Evolutionary conservation across 2,797 vertebrate species (phyloP).

Genomic region (Takifugu rubripes): DNA sequence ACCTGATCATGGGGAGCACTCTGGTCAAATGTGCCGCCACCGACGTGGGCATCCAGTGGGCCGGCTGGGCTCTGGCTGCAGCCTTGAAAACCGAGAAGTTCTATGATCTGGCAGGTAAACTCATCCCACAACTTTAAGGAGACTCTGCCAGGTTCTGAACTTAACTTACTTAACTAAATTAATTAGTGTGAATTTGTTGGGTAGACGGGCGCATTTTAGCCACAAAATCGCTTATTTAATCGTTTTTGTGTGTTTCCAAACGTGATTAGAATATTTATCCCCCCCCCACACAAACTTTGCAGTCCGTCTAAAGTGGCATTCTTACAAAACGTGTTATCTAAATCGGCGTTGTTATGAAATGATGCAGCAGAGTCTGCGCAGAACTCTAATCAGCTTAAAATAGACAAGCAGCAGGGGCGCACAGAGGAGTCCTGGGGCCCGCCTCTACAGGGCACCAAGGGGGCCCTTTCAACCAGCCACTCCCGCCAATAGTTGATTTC

Average conservation of each 20-base stretch:
- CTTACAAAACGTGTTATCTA: conserved; percentile 62
- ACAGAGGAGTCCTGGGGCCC: background rate
- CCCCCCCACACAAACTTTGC: no score
- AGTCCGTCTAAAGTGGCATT: background rate
- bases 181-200: background rate
- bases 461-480: background rate
- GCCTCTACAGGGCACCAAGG: no score
- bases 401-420: conserved; percentile 20
- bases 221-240: no score
- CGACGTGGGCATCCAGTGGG: conserved; percentile 76
- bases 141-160: no score
- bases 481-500: background rate
- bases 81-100: conserved; percentile 78
- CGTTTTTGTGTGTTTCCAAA: no score
- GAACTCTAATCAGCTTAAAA: conserved; percentile 19
- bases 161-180: no score
- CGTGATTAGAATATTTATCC: no score
- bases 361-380: background rate
- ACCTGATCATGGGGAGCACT: conserved; percentile 58
- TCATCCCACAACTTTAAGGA: background rate
- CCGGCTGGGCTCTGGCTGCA: conserved; percentile 71
- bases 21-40: conserved; percentile 64
- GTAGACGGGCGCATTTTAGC: no score
- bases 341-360: conserved; percentile 61
- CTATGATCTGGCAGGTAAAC: conserved; percentile 79